A percentile compares a stretch with the other conserved stretches of the same genome.
phyloP scores from a whole-genome alignment of 2,113 vertebrate species.

The Brachionichthys hirsutus region DNA sequence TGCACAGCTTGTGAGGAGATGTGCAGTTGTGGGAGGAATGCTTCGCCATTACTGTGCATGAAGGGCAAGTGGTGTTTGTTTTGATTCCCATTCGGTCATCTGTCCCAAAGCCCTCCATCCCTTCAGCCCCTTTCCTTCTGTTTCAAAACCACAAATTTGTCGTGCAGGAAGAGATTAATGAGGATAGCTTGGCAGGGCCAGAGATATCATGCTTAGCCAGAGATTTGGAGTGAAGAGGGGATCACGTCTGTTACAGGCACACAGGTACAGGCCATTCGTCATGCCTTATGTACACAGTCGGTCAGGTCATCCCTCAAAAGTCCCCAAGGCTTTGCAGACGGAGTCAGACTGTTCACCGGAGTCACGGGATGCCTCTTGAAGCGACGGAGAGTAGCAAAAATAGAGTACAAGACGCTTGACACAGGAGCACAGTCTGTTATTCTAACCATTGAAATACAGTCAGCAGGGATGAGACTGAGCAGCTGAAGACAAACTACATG shows the following conservation, averaged over 20 bases:
- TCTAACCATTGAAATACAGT: conserved; percentile 39
- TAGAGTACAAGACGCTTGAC: conserved; percentile 23
- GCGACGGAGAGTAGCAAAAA: conserved; percentile 22
- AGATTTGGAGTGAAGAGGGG: conserved; percentile 43
- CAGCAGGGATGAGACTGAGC: conserved; percentile 36
- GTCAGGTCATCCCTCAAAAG: conserved; percentile 34
- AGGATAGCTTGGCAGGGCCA: conserved; percentile 44
- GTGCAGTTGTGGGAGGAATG: conserved; percentile 20
- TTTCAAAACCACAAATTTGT: conserved; percentile 67
- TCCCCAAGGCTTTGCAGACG: conserved; percentile 35
- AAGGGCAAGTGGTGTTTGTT: conserved; percentile 28
- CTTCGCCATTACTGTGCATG: conserved; percentile 3
- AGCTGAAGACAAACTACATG: conserved; percentile 54
- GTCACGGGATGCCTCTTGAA: conserved; percentile 34
- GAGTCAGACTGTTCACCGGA: conserved; percentile 30
- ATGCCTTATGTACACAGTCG: conserved; percentile 57
- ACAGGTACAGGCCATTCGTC: conserved; percentile 59
- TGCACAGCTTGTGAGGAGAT: conserved; percentile 30
- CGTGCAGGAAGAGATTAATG: conserved; percentile 60
- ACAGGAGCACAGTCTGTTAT: conserved; percentile 36
- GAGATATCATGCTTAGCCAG: conserved; percentile 37
- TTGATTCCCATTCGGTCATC: conserved; percentile 46
- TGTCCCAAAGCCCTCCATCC: conserved; percentile 28
- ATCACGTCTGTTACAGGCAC: conserved; percentile 45
- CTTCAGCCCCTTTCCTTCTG: conserved; percentile 9